phyloP scores from a whole-genome alignment of 1,140 invertebrate genomes.

The Caenorhabditis latens region DNA sequence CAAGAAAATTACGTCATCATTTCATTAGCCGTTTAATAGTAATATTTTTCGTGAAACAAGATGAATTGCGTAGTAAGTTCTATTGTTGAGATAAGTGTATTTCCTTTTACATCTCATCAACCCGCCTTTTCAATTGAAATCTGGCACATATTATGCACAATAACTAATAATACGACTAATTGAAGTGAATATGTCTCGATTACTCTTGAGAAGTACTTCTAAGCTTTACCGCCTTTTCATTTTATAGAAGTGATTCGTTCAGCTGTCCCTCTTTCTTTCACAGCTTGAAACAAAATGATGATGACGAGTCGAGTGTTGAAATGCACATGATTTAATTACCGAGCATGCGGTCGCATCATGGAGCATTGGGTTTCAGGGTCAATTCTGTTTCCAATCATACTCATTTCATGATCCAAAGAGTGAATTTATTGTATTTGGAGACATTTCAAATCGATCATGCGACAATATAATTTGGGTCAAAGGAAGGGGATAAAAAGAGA shows the following conservation, averaged over 20 bases:
- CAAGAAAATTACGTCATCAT: background rate
- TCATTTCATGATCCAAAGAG: slow-evolving; percentile 26
- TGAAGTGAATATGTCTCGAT: slow-evolving; percentile 23
- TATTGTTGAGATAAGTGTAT: slow-evolving; percentile 8
- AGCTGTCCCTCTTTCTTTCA: slow-evolving; percentile 20
- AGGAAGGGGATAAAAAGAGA: background rate
- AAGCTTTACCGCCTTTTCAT: background rate
- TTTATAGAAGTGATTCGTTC: background rate
- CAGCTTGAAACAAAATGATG: slow-evolving; percentile 12
- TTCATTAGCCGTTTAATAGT: background rate
- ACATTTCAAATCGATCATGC: slow-evolving; percentile 25
- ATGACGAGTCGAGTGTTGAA: slow-evolving; percentile 36
- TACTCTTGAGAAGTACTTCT: slow-evolving; percentile 37
- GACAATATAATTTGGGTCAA: background rate
- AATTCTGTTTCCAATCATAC: slow-evolving; percentile 44
- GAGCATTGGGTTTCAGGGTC: background rate
- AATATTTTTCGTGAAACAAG: background rate
- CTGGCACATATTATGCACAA: background rate
- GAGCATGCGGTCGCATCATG: background rate
- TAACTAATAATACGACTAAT: slow-evolving; percentile 35
- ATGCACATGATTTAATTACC: slow-evolving; percentile 49
- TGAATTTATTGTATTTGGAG: slow-evolving; percentile 2
- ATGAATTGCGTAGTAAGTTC: background rate
- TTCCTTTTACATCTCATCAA: slow-evolving; percentile 20
- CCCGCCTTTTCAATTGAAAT: background rate